phyloP scores from a whole-genome alignment of 2,888 invertebrate species.

The Sphaerophoria taeniata region DNA sequence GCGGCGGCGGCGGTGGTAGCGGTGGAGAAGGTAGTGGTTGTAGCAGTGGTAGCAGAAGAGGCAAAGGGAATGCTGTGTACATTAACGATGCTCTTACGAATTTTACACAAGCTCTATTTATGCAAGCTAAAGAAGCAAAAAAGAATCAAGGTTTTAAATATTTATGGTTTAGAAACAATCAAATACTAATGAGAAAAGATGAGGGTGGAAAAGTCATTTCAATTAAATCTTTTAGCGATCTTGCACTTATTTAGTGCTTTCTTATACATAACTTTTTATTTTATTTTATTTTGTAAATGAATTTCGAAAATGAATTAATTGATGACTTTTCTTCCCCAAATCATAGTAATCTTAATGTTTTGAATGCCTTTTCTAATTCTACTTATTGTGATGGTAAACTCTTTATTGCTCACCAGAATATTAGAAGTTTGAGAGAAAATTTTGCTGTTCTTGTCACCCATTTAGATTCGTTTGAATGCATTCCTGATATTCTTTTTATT shows the following conservation, averaged over 20 bases:
- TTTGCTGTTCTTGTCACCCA: constrained; percentile 24
- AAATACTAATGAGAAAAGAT: constrained; percentile 45
- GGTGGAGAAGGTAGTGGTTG: too few species aligned
- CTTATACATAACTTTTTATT: neutral
- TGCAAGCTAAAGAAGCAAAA: constrained; percentile 32
- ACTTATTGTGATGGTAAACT: constrained; percentile 16
- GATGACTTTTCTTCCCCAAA: constrained; percentile 33
- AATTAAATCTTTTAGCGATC: constrained; percentile 55
- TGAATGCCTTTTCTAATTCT: constrained; percentile 11
- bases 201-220: constrained; percentile 42
- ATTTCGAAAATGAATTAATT: constrained; percentile 7
- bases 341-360: neutral
- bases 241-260: constrained; percentile 32
- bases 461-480: constrained; percentile 27
- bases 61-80: constrained; percentile 12
- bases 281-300: neutral
- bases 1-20: too few species aligned
- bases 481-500: constrained; percentile 30
- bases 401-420: constrained; percentile 39
- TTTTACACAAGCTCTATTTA: constrained; percentile 37
- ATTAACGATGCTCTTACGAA: constrained; percentile 46
- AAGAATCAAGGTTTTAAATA: constrained; percentile 24
- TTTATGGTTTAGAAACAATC: constrained; percentile 48
- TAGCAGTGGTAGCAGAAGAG: neutral
- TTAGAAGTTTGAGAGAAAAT: constrained; percentile 38